These are phyloP conservation scores for Gila orcuttii DNA, from an alignment of 2,113 vertebrate genomes.

Conservation along the genomic window DNA sequence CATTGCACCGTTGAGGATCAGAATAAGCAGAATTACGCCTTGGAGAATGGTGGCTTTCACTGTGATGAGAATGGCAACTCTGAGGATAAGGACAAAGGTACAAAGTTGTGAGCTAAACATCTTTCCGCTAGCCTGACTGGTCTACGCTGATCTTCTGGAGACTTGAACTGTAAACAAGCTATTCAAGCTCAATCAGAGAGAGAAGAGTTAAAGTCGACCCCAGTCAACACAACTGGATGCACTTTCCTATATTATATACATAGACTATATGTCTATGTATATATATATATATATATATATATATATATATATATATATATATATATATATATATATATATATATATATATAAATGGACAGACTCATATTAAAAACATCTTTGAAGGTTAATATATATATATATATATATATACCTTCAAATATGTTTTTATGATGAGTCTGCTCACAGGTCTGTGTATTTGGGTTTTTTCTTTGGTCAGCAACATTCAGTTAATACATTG, in stretches of 20 bases:
- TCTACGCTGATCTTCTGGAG: slow-evolving; percentile 41
- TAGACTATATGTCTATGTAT: neutral
- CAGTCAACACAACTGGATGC: neutral
- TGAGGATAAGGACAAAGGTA: slow-evolving; percentile 54
- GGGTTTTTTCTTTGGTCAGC: neutral
- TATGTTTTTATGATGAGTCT: neutral
- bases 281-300: too few species aligned
- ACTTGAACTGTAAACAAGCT: slow-evolving; percentile 18
- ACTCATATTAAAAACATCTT: too few species aligned
- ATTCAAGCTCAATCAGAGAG: neutral
- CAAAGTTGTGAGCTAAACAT: slow-evolving; percentile 64
- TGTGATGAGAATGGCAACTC: slow-evolving; percentile 61
- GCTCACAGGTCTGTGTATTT: neutral
- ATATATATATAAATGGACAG: too few species aligned
- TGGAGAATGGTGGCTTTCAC: slow-evolving; percentile 78
- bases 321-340: neutral
- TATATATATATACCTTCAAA: neutral
- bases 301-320: too few species aligned
- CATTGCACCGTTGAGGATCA: slow-evolving; percentile 52
- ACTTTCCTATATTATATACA: neutral
- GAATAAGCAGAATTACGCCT: slow-evolving; percentile 18
- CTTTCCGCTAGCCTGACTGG: neutral
- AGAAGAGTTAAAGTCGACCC: neutral
- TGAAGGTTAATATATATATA: neutral
- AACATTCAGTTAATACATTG: neutral